Evolutionary conservation across 2,113 vertebrate genomes (phyloP).

Genomic region (Tor tambroides): DNA sequence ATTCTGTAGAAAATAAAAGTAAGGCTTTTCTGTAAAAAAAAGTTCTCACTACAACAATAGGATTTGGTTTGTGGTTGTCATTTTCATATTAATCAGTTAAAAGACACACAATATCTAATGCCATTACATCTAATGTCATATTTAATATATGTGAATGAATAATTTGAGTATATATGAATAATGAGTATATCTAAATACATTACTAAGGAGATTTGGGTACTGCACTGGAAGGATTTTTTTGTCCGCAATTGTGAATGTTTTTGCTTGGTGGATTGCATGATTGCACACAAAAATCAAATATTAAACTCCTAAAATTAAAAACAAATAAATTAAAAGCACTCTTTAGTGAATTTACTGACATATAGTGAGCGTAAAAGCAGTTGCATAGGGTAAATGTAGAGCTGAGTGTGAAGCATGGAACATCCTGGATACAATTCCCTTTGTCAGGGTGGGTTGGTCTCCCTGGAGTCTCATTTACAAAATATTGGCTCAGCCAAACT

Average conservation of each 20-base stretch:
- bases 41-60: neutral
- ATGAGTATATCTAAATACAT: neutral
- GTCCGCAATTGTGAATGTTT: neutral
- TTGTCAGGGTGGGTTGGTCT: conserved; percentile 44
- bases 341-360: neutral
- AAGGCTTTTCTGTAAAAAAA: neutral
- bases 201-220: neutral
- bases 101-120: neutral
- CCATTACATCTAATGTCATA: neutral
- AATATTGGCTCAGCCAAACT: conserved; percentile 58
- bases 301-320: too few relatives aligned
- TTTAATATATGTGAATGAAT: neutral
- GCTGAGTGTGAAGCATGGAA: neutral
- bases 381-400: neutral
- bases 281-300: neutral
- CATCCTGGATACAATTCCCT: conserved; percentile 29
- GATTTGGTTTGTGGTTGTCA: neutral
- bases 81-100: neutral
- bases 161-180: neutral
- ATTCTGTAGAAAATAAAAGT: neutral
- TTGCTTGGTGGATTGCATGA: too few relatives aligned
- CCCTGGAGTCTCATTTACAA: conserved; percentile 55
- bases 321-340: neutral
- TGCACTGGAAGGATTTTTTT: neutral
- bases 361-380: neutral